Conservation (phyloP, 2,797 vertebrate species). For the Catostomus latipinnis region DNA sequence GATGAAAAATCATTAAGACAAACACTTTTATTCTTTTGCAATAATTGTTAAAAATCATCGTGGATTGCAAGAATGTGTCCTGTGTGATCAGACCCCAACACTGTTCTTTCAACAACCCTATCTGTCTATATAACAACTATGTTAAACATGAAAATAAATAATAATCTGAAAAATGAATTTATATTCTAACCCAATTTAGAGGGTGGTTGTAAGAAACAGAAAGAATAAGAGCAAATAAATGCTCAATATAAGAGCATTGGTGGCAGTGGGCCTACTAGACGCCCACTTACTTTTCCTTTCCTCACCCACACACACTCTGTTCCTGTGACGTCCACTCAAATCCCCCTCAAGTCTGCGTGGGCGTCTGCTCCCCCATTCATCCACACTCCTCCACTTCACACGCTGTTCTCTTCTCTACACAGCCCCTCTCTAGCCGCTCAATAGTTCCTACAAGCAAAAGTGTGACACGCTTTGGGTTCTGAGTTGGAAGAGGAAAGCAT, state of each 20-base stretch:
- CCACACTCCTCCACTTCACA: constrained; percentile 49
- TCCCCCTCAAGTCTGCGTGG: constrained; percentile 55
- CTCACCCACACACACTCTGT: constrained; percentile 78
- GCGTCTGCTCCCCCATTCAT: constrained; percentile 58
- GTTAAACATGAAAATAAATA: constrained; percentile 8
- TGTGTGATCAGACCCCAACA: no score
- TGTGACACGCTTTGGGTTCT: constrained; percentile 1
- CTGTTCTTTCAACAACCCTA: no score
- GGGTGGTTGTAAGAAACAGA: constrained; percentile 19
- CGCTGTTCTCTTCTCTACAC: constrained; percentile 34
- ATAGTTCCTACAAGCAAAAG: constrained; percentile 7
- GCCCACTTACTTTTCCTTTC: constrained; percentile 67
- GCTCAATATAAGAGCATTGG: constrained; percentile 56
- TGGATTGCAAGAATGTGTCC: no score
- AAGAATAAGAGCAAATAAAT: constrained; percentile 9
- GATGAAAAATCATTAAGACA: no score
- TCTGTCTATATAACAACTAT: background rate
- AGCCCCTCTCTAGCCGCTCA: constrained; percentile 39
- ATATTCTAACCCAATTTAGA: constrained; percentile 24
- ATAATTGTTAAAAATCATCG: no score
- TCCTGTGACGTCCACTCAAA: constrained; percentile 77
- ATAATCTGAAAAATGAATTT: background rate
- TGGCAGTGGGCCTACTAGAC: constrained; percentile 75
- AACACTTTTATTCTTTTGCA: no score
- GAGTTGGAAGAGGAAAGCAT: constrained; percentile 18